These are phyloP conservation scores for Pyrgilauda ruficollis DNA, from an alignment of 2,113 vertebrate genomes.

Conservation along the genomic window DNA sequence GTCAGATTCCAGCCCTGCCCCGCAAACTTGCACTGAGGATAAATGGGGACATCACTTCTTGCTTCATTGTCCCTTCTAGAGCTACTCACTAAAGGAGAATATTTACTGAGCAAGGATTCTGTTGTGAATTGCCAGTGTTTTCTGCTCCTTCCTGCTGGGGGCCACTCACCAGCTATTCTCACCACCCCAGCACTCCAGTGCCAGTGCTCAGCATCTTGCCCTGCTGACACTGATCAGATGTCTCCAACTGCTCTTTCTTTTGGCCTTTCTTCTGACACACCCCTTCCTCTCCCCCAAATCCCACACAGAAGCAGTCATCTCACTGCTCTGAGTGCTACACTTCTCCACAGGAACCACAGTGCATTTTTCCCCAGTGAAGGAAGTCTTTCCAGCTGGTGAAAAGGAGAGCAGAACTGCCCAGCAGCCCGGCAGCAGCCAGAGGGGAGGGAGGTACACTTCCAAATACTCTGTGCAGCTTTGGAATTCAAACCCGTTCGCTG, in stretches of 20 bases:
- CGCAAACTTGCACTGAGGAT: background rate
- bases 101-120: background rate
- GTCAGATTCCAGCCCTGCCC: background rate
- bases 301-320: background rate
- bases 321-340: background rate
- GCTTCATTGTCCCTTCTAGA: background rate
- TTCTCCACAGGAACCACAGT: background rate
- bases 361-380: conserved; percentile 30
- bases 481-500: background rate
- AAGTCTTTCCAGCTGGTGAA: background rate
- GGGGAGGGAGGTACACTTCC: background rate
- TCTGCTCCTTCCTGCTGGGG: background rate
- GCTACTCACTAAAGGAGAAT: background rate
- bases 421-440: background rate
- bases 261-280: background rate
- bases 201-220: background rate
- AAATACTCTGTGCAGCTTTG: background rate
- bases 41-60: background rate
- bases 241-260: background rate
- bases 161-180: background rate
- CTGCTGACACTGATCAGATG: background rate
- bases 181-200: background rate
- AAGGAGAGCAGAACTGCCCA: background rate
- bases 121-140: background rate
- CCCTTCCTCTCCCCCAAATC: background rate